Percentiles rank a stretch among this genome's conserved stretches.
These are phyloP conservation scores for Numida meleagris DNA, from an alignment of 2,113 vertebrate genomes.

Conservation along the genomic window DNA sequence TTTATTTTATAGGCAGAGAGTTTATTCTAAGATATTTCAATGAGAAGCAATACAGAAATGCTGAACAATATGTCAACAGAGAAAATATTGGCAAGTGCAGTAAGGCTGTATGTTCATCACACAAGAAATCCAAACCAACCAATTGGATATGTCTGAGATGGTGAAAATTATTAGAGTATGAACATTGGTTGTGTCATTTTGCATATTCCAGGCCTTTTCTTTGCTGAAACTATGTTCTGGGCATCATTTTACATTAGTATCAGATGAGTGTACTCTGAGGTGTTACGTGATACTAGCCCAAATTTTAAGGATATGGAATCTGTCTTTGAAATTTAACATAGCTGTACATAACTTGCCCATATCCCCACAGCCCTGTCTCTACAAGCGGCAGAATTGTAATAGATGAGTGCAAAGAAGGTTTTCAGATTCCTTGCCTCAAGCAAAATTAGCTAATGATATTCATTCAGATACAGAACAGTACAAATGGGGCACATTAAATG, in stretches of 20 bases:
- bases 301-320: background rate
- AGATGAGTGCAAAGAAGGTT: conserved; percentile 44
- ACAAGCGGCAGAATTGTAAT: conserved; percentile 39
- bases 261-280: background rate
- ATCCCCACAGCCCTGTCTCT: background rate
- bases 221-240: background rate
- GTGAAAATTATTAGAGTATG: background rate
- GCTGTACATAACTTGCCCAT: background rate
- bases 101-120: background rate
- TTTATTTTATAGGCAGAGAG: background rate
- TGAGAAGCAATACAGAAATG: background rate
- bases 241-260: background rate
- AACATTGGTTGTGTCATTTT: background rate
- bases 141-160: background rate
- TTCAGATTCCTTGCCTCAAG: conserved; percentile 68
- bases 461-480: conserved; percentile 63
- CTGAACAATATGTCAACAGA: background rate
- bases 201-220: background rate
- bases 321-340: conserved; percentile 38
- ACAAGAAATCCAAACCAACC: background rate
- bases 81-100: background rate
- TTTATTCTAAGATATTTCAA: conserved; percentile 6
- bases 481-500: conserved; percentile 75
- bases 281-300: background rate
- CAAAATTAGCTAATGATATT: conserved; percentile 76